Percentiles rank a stretch among this genome's conserved stretches.
These are phyloP conservation scores for Hoplodrina blanda DNA, from an alignment of 2,888 invertebrate genomes.

Conservation along the genomic window DNA sequence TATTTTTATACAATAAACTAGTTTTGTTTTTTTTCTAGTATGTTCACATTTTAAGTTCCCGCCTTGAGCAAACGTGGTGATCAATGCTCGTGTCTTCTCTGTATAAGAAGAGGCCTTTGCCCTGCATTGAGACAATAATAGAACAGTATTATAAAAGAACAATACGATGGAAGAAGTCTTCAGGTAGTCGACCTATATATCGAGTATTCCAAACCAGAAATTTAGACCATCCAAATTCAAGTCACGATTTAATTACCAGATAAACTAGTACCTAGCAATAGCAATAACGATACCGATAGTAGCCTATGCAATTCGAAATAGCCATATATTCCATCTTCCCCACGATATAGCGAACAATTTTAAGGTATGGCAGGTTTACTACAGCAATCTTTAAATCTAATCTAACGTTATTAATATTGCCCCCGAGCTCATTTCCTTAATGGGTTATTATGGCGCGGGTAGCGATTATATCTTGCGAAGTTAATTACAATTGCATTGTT, in stretches of 20 bases:
- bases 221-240: slow-evolving; percentile 1
- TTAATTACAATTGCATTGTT: slow-evolving; percentile 58
- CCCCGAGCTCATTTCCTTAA: slow-evolving; percentile 55
- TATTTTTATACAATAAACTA: too few relatives aligned
- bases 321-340: slow-evolving; percentile 31
- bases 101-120: too few relatives aligned
- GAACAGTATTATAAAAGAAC: too few relatives aligned
- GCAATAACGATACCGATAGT: slow-evolving; percentile 27
- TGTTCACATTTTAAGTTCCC: too few relatives aligned
- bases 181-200: not conserved
- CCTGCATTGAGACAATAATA: too few relatives aligned
- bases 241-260: slow-evolving; percentile 20
- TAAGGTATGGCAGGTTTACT: slow-evolving; percentile 40
- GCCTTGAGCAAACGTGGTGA: too few relatives aligned
- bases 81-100: too few relatives aligned
- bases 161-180: not conserved
- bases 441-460: slow-evolving; percentile 50
- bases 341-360: slow-evolving; percentile 37
- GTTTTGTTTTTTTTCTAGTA: too few relatives aligned
- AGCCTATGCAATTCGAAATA: slow-evolving; percentile 22
- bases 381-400: slow-evolving; percentile 55
- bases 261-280: slow-evolving; percentile 13
- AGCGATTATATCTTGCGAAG: slow-evolving; percentile 54
- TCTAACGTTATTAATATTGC: slow-evolving; percentile 60
- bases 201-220: not conserved